Percentiles rank a stretch among this genome's conserved stretches.
phyloP scores from a whole-genome alignment of 2,797 vertebrate genomes.

The Merluccius polli region DNA sequence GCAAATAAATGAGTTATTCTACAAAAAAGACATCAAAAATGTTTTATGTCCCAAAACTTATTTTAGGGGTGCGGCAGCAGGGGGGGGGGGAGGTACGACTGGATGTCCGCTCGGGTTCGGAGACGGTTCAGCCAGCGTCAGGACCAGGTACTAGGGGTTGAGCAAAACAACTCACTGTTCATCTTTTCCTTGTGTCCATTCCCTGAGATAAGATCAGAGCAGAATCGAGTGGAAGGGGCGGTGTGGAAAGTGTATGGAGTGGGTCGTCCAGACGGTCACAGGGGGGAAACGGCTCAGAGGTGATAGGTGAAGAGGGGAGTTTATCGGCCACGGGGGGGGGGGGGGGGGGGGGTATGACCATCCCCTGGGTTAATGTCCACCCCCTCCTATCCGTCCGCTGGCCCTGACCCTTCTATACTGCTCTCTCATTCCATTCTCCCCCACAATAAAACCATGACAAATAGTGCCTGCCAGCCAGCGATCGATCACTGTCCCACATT shows the following conservation, averaged over 20 bases:
- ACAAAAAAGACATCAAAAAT: not conserved
- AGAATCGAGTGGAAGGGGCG: not conserved
- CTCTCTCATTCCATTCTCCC: slow-evolving; percentile 68
- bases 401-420: slow-evolving; percentile 44
- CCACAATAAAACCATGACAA: slow-evolving; percentile 66
- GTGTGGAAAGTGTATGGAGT: no score
- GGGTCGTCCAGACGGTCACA: not conserved
- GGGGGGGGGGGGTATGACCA: slow-evolving; percentile 23
- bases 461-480: slow-evolving; percentile 64
- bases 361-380: slow-evolving; percentile 40
- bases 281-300: slow-evolving; percentile 13
- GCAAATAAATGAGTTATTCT: not conserved
- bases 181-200: no score
- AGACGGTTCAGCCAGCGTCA: not conserved
- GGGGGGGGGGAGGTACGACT: no score
- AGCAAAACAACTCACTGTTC: not conserved
- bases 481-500: slow-evolving; percentile 71
- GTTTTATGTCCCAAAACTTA: no score
- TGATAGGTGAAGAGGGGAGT: slow-evolving; percentile 43
- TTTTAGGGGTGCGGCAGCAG: no score
- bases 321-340: slow-evolving; percentile 50
- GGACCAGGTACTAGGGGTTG: not conserved
- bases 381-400: slow-evolving; percentile 47
- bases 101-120: no score
- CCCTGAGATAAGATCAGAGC: not conserved